A percentile compares a stretch with the other conserved stretches of the same genome.
phyloP scores from a whole-genome alignment of 2,113 vertebrate species.

The Odontophorus gujanensis region DNA sequence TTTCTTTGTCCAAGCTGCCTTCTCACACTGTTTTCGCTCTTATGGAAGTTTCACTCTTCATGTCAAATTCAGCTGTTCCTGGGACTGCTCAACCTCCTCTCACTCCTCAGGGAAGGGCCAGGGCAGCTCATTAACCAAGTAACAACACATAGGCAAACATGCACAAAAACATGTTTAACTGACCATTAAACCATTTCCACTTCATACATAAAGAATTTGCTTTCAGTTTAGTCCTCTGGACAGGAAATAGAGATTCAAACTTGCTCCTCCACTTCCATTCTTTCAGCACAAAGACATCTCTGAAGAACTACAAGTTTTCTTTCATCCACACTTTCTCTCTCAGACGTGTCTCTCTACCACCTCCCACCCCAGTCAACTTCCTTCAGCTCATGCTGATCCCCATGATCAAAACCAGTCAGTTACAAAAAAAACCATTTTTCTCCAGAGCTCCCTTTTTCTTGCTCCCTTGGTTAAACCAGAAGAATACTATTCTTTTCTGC shows the following conservation, averaged over 20 bases:
- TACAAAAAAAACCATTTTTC: constrained; percentile 43
- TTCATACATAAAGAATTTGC: not conserved
- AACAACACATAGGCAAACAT: not conserved
- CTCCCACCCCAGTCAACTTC: constrained; percentile 29
- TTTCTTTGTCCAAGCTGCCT: not conserved
- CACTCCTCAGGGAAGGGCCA: not conserved
- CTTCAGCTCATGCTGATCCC: constrained; percentile 33
- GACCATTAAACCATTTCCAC: not conserved
- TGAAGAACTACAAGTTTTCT: constrained; percentile 22
- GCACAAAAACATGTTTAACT: not conserved
- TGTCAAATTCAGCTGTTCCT: not conserved
- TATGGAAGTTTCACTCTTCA: not conserved
- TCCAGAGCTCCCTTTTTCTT: not conserved
- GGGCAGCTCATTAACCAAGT: not conserved
- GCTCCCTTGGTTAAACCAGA: not conserved
- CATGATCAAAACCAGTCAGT: constrained; percentile 29
- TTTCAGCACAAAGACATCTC: constrained; percentile 45
- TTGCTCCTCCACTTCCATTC: not conserved
- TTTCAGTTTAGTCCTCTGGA: constrained; percentile 8
- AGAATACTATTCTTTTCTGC: not conserved
- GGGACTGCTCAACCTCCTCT: not conserved
- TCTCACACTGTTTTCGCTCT: not conserved
- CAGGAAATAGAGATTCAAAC: constrained; percentile 10
- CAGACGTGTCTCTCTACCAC: not conserved
- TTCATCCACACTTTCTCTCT: constrained; percentile 28